These are phyloP conservation scores for Falcaria lacertinaria DNA, from an alignment of 2,888 invertebrate species.

Conservation along the genomic window DNA sequence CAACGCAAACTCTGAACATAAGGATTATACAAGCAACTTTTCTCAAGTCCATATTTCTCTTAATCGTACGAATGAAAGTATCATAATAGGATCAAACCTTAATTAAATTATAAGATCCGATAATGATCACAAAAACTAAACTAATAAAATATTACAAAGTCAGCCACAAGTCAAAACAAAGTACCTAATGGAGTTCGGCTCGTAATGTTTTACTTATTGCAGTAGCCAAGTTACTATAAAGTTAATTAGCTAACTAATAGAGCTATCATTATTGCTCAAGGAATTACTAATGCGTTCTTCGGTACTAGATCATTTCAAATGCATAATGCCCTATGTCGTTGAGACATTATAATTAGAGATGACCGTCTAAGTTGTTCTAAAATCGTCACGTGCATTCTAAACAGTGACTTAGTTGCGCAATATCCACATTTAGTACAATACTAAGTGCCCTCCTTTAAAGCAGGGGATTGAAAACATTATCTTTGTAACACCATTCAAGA, in stretches of 20 bases:
- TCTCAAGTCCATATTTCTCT: no score
- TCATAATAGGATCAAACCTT: no score
- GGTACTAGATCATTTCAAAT: not conserved
- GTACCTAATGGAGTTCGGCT: no score
- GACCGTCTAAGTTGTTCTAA: conserved; percentile 39
- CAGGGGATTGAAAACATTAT: conserved; percentile 4
- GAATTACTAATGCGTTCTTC: not conserved
- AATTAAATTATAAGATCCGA: no score
- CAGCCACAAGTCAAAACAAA: no score
- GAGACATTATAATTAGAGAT: conserved; percentile 42
- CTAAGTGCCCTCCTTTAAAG: conserved; percentile 7
- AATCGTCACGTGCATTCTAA: conserved; percentile 54
- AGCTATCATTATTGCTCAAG: not conserved
- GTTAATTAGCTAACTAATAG: not conserved
- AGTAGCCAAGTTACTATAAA: no score
- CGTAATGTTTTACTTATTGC: no score
- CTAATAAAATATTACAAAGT: no score
- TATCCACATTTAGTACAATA: conserved; percentile 12
- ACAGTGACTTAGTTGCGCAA: conserved; percentile 15
- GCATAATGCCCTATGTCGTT: conserved; percentile 21
- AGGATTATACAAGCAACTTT: no score
- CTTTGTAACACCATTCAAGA: conserved; percentile 8
- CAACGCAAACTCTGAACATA: no score
- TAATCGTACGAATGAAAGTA: no score
- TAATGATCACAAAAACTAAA: no score